Evolutionary conservation across 1,140 invertebrate genomes (phyloP), one percentile per base, ranked within the genome.

Genomic region (Cyclina sinensis): DNA sequence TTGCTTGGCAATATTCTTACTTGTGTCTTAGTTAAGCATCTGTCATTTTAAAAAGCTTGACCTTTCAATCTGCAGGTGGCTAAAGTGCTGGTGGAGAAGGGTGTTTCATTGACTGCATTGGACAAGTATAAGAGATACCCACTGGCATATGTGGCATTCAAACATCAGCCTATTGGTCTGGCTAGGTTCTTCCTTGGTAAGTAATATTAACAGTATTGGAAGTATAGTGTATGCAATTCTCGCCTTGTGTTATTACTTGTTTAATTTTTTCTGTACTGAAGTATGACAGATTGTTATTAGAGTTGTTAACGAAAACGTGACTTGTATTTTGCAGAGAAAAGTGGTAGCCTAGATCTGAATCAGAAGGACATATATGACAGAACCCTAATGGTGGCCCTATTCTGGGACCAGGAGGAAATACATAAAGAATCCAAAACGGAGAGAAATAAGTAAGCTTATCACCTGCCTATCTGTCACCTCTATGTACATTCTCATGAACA

Each of bases 141-240:
- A n/a, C 81, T 96, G 3, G 94, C 94, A 57, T 96, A 96, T 93
- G 95, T 95, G 43, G 94, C 94, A 81, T 90, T 96, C 4, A 93
- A 94, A 48, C 93, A 94, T 78, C 95, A 96, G 90, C 88, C 93
- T 48, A 91, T 90, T 43, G 57, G 88, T 14, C 88, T 95, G 12
- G 93, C 90, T 21, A 90, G 94, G 35, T 95, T 94, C 87, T 91
- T 94, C 70, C 86, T 94, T 32, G 93, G 94, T 94, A 91, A 92
- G 91, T 88, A 82, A n/a, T n/a, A n/a, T n/a, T n/a, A n/a, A n/a
- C n/a, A n/a, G n/a, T n/a, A n/a, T n/a, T n/a, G n/a, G n/a, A n/a
- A n/a, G n/a, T n/a, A n/a, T n/a, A n/a, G n/a, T n/a, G n/a, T n/a
- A n/a, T n/a, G n/a, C n/a, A n/a, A n/a, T n/a, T n/a, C n/a, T n/a